phyloP scores from a whole-genome alignment of 2,888 invertebrate genomes.

The Phortica okadai region DNA sequence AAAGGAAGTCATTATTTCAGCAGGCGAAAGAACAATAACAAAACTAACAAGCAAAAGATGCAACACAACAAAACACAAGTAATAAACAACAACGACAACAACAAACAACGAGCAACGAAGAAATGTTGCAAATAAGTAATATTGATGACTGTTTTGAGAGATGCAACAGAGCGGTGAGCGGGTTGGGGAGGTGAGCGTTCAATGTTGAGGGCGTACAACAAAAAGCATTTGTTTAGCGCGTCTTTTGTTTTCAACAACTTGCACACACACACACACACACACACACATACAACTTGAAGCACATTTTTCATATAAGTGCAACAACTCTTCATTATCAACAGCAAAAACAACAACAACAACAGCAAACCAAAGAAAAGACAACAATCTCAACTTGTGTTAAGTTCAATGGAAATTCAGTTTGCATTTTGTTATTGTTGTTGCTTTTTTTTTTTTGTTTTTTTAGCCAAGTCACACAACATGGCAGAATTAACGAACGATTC shows the following conservation, averaged over 20 bases:
- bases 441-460: background rate
- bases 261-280: background rate
- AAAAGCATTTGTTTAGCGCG: background rate
- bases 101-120: slow-evolving; percentile 27
- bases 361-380: background rate
- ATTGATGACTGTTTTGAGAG: slow-evolving; percentile 59
- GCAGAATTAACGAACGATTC: too few relatives aligned
- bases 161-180: background rate
- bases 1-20: slow-evolving; percentile 26
- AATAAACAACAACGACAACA: slow-evolving; percentile 35
- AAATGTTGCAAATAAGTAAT: slow-evolving; percentile 65
- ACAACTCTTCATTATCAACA: slow-evolving; percentile 11
- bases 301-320: background rate
- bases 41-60: slow-evolving; percentile 24
- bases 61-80: slow-evolving; percentile 15
- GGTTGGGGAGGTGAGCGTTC: background rate
- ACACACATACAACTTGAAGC: background rate
- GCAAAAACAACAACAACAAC: background rate
- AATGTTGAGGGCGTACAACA: background rate
- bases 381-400: background rate
- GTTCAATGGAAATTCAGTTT: slow-evolving; percentile 16
- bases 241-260: background rate
- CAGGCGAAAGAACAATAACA: slow-evolving; percentile 26
- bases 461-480: background rate
- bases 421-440: background rate